A percentile compares a stretch with the other conserved stretches of the same genome.
phyloP scores from a whole-genome alignment of 2,888 invertebrate species.

The Cerastis rubricosa region DNA sequence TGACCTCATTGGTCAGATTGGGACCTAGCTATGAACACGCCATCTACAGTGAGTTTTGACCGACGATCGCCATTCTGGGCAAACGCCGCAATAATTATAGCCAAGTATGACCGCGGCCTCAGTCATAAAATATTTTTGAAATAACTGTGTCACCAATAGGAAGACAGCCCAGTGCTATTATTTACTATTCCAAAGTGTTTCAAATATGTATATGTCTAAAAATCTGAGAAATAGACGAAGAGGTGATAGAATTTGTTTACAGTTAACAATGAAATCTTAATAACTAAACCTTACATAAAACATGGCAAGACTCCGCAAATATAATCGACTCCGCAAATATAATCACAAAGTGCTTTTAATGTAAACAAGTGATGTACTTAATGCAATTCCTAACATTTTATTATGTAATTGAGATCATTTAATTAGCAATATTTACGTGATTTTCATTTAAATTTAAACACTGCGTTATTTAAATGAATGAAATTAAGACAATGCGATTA shows the following conservation, averaged over 20 bases:
- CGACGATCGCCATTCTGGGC: neutral
- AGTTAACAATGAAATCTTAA: slow-evolving; percentile 33
- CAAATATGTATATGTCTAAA: slow-evolving; percentile 19
- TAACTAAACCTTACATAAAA: slow-evolving; percentile 42
- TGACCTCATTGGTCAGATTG: neutral
- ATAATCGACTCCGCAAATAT: slow-evolving; percentile 51
- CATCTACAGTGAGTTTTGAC: neutral
- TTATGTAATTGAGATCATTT: slow-evolving; percentile 59
- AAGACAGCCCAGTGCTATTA: slow-evolving; percentile 53
- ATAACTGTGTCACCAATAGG: slow-evolving; percentile 46
- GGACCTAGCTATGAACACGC: neutral
- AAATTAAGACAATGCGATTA: slow-evolving; percentile 22
- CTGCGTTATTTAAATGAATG: slow-evolving; percentile 3
- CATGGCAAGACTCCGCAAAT: slow-evolving; percentile 44
- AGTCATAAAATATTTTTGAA: slow-evolving; percentile 33
- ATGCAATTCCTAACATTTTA: slow-evolving; percentile 56
- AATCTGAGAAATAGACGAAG: slow-evolving; percentile 25
- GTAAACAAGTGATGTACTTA: slow-evolving; percentile 55
- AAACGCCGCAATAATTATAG: neutral
- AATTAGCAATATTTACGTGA: slow-evolving; percentile 18
- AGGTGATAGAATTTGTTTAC: slow-evolving; percentile 49
- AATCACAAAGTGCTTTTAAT: slow-evolving; percentile 56
- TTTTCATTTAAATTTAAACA: slow-evolving; percentile 25
- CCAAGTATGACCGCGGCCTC: neutral
- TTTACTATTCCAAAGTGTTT: slow-evolving; percentile 22